Percentiles rank a stretch among this genome's conserved stretches.
Evolutionary conservation across 2,113 vertebrate genomes (phyloP).

Genomic region (Chloroceryle aenea): DNA sequence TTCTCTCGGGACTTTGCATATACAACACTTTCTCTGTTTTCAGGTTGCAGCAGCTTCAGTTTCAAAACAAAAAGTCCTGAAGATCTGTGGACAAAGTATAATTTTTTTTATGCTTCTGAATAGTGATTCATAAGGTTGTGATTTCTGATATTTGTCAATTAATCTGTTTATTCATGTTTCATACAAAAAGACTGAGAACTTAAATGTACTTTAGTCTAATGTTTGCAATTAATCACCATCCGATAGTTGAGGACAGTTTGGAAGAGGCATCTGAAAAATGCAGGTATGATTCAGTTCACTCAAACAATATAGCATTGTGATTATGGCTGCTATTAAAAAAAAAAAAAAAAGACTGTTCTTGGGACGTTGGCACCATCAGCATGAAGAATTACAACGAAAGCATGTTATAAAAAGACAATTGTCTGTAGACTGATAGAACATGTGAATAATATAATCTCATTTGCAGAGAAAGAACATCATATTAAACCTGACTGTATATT

Average conservation of each 20-base stretch:
- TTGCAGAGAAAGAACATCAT: not conserved
- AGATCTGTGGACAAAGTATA: not conserved
- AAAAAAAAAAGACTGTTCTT: not conserved
- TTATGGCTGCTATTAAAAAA: not conserved
- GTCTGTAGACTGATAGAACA: not conserved
- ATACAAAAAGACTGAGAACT: not conserved
- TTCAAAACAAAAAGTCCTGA: constrained; percentile 41
- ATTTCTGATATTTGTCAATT: not conserved
- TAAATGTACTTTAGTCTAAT: not conserved
- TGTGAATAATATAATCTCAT: not conserved
- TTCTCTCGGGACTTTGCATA: not conserved
- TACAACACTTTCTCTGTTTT: not conserved
- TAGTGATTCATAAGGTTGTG: not conserved
- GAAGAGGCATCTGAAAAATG: not conserved
- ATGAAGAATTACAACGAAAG: not conserved
- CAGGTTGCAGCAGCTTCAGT: not conserved
- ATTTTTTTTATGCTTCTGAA: not conserved
- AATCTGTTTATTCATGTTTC: not conserved
- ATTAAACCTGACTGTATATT: not conserved
- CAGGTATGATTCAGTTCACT: not conserved
- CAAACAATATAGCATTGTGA: not conserved
- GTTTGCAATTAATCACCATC: not conserved
- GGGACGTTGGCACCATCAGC: not conserved
- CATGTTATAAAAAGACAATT: not conserved
- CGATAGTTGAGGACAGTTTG: not conserved